These are phyloP conservation scores for Cheirogaleus major DNA, from an alignment of 2,797 vertebrate genomes.

Conservation along the genomic window DNA sequence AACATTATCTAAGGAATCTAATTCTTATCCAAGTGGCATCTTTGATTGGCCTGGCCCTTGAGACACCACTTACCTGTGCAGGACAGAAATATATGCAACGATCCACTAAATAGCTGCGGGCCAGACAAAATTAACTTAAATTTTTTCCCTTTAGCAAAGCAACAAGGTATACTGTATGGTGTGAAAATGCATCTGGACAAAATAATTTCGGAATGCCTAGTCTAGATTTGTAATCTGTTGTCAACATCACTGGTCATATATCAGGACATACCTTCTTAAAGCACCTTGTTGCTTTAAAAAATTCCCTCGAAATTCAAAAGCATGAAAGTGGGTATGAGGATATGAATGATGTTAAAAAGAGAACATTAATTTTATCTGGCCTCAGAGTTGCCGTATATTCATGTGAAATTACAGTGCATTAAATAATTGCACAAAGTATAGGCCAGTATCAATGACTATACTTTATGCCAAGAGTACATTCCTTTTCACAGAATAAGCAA, in stretches of 20 bases:
- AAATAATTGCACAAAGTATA: slow-evolving; percentile 93
- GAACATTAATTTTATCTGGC: slow-evolving; percentile 85
- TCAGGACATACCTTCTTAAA: slow-evolving; percentile 68
- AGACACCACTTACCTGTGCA: slow-evolving; percentile 89
- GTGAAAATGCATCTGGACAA: slow-evolving; percentile 69
- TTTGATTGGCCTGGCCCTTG: slow-evolving; percentile 88
- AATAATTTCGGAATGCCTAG: slow-evolving; percentile 72
- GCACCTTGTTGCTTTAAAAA: slow-evolving; percentile 82
- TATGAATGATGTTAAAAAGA: slow-evolving; percentile 73
- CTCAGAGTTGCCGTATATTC: slow-evolving; percentile 89
- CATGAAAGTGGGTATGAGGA: slow-evolving; percentile 67
- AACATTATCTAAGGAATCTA: slow-evolving; percentile 83
- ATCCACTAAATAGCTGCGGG: slow-evolving; percentile 85
- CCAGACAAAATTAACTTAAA: slow-evolving; percentile 88
- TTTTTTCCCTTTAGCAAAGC: slow-evolving; percentile 79
- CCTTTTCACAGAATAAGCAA: slow-evolving; percentile 95
- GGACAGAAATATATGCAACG: slow-evolving; percentile 85
- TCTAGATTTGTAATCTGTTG: slow-evolving; percentile 72
- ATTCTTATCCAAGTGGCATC: slow-evolving; percentile 89
- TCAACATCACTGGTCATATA: slow-evolving; percentile 61
- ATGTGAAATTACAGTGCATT: slow-evolving; percentile 97
- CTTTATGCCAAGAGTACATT: slow-evolving; percentile 95
- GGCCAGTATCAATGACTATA: slow-evolving; percentile 90
- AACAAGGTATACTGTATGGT: slow-evolving; percentile 77
- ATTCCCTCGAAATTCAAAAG: slow-evolving; percentile 80